Evolutionary conservation across 1,140 invertebrate species (phyloP), one percentile per base, ranked within the genome.

Genomic region (Penaeus vannamei): DNA sequence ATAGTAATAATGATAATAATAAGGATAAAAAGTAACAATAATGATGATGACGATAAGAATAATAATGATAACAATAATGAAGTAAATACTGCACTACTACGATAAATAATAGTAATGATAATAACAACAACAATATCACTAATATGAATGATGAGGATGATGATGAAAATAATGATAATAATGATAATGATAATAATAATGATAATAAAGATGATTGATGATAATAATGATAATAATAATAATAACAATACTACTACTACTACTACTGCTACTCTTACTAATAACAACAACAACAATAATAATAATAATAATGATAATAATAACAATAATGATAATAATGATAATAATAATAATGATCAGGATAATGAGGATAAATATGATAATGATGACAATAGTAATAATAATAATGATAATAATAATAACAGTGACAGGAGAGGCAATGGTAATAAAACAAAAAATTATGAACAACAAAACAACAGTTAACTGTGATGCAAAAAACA

Each of bases 191-290:
- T 76, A 76, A 76, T 76, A 76, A 76, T 76, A 76, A 76, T 76
- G 14, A 76, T 76, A 29, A 76, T 76, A 76, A 76, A n/a, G 26
- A 76, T 76, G 26, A 76, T 76, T n/a, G n/a, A 76, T 76, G 26
- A 76, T 76, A 76, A 76, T 76, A 76, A 29, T 76, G 26, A 76
- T 76, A 29, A 76, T 76, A 76, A 76, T 76, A 29, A 76, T 76
- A 76, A 76, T 76, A 76, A 76, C 26, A 14, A 76, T 36, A n/a
- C n/a, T n/a, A n/a, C n/a, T n/a, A n/a, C n/a, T n/a, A n/a, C n/a
- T n/a, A n/a, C n/a, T n/a, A n/a, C n/a, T n/a, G n/a, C n/a, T n/a
- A n/a, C n/a, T n/a, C n/a, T n/a, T n/a, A n/a, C n/a, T n/a, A n/a
- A n/a, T n/a, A n/a, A n/a, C n/a, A n/a, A n/a, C n/a, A n/a, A n/a